Conservation (phyloP, 2,797 vertebrate species). For the Uromys caudimaculatus region DNA sequence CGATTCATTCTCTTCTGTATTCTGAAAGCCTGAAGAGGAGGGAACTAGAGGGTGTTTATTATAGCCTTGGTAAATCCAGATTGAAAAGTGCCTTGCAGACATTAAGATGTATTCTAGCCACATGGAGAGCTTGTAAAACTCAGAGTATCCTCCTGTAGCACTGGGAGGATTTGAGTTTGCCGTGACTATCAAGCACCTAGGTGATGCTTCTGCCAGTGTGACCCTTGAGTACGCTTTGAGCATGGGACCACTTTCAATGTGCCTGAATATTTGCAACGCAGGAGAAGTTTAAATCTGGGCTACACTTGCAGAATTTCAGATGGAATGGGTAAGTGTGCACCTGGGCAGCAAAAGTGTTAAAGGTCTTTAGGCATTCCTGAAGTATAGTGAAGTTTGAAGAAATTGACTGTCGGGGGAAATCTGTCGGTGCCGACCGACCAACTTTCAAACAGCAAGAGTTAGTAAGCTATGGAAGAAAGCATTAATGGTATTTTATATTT, state of each 20-base stretch:
- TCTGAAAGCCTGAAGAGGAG: not conserved
- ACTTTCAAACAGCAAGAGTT: not conserved
- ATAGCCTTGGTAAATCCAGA: not conserved
- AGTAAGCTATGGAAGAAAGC: not conserved
- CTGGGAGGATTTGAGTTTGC: not conserved
- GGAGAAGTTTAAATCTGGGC: not conserved
- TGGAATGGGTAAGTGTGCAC: not conserved
- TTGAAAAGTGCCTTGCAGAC: not conserved
- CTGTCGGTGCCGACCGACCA: not conserved
- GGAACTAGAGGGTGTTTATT: not conserved
- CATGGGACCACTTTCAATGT: not conserved
- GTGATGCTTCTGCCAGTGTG: not conserved
- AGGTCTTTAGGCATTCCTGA: not conserved
- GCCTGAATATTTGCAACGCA: not conserved
- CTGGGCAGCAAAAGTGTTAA: not conserved
- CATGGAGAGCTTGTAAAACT: not conserved
- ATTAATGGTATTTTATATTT: not conserved
- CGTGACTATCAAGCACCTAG: not conserved
- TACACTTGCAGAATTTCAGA: not conserved
- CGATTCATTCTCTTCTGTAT: not conserved
- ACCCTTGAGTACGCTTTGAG: not conserved
- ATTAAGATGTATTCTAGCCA: rapidly evolving
- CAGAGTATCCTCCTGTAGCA: not conserved
- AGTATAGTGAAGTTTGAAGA: not conserved
- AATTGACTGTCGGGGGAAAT: not conserved